phyloP scores from a whole-genome alignment of 2,113 vertebrate species.

The Nothocercus julius region DNA sequence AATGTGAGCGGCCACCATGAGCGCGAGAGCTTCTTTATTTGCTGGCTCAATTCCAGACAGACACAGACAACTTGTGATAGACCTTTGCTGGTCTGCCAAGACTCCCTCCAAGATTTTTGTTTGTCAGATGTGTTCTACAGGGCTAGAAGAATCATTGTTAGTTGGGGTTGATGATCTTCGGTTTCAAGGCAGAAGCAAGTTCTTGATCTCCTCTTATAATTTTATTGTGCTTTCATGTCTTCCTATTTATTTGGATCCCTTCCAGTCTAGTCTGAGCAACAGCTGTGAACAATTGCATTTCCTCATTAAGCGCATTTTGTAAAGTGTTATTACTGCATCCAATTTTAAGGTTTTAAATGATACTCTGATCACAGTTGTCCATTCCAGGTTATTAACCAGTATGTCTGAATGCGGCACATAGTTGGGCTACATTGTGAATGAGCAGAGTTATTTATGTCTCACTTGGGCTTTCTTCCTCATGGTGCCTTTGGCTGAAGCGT shows the following conservation, averaged over 20 bases:
- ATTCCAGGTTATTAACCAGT: background rate
- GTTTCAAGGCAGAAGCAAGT: background rate
- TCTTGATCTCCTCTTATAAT: background rate
- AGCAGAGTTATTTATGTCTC: background rate
- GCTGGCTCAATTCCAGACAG: background rate
- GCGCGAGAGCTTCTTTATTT: background rate
- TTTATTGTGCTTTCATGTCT: background rate
- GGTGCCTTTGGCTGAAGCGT: background rate
- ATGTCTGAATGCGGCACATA: background rate
- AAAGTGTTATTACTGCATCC: background rate
- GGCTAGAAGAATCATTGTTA: background rate
- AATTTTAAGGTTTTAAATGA: background rate
- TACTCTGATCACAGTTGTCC: background rate
- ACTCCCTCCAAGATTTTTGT: background rate
- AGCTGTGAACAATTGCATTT: slow-evolving; percentile 16
- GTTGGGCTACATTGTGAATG: background rate
- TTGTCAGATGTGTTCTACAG: background rate
- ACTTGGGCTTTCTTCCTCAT: background rate
- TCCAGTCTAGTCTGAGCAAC: background rate
- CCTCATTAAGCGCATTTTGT: background rate
- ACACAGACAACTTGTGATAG: background rate
- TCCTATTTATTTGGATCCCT: background rate
- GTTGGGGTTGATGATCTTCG: background rate
- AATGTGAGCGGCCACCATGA: background rate
- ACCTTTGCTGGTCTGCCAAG: background rate